Conservation (phyloP, 2,113 vertebrate genomes). For the Pollimyrus isidori region DNA sequence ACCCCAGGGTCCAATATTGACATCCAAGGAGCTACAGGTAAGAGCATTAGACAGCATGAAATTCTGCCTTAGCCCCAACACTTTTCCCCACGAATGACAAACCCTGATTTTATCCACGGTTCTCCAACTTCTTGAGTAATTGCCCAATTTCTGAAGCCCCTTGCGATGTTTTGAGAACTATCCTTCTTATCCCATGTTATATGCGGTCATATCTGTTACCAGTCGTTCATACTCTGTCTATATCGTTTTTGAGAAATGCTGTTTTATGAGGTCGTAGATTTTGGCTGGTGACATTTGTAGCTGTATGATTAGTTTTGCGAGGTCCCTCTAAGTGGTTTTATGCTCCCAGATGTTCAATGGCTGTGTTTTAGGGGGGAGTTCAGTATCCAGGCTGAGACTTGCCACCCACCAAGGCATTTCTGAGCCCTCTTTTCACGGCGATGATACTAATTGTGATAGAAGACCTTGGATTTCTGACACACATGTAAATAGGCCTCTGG, state of each 20-base stretch:
- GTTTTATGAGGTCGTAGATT: not conserved
- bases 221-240: not conserved
- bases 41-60: conserved; percentile 21
- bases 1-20: conserved; percentile 39
- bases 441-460: conserved; percentile 46
- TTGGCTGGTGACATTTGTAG: not conserved
- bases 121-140: not conserved
- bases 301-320: not conserved
- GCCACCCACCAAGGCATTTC: not conserved
- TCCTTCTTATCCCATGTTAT: not conserved
- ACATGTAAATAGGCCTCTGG: conserved; percentile 46
- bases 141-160: not conserved
- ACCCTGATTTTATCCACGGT: not conserved
- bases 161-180: not conserved
- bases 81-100: not conserved
- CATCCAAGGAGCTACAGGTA: conserved; percentile 45
- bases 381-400: not conserved
- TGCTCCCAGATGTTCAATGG: not conserved
- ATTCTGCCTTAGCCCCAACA: not conserved
- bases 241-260: not conserved
- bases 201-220: not conserved
- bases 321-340: not conserved
- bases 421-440: not conserved
- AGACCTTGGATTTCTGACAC: conserved; percentile 38
- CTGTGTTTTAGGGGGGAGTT: not conserved